A percentile compares a stretch with the other conserved stretches of the same genome.
phyloP scores from a whole-genome alignment of 92 coral and sea anemone genomes.

The Siderastrea radians region DNA sequence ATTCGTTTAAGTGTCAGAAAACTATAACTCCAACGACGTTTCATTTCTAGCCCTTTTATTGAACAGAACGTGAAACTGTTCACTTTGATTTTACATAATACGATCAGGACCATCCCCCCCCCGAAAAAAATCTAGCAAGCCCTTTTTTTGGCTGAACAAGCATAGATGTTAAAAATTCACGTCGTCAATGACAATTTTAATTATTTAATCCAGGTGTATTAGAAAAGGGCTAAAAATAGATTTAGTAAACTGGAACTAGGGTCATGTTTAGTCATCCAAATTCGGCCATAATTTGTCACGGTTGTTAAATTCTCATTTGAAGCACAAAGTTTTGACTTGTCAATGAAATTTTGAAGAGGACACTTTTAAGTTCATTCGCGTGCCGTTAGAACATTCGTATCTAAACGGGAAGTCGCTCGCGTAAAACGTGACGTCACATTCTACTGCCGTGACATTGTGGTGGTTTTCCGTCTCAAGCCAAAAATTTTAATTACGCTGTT shows the following conservation, averaged over 20 bases:
- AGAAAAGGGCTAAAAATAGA: not conserved
- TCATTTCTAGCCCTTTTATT: too few species aligned
- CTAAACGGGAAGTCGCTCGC: not conserved
- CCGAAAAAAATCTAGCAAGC: too few species aligned
- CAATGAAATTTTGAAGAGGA: not conserved
- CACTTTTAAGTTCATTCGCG: not conserved
- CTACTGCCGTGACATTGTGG: not conserved
- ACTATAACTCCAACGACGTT: too few species aligned
- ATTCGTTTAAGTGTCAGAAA: too few species aligned
- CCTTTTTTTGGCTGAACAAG: too few species aligned
- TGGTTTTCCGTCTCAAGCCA: not conserved
- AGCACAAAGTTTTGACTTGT: not conserved
- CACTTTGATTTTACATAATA: too few species aligned
- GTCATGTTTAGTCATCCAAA: not conserved
- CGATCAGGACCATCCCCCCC: too few species aligned
- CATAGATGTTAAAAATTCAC: too few species aligned
- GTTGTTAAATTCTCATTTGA: not conserved
- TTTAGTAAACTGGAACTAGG: not conserved
- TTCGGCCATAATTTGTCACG: not conserved
- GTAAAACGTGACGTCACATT: constrained; percentile 11
- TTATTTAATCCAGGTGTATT: not conserved
- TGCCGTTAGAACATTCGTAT: not conserved
- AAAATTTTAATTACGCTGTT: not conserved
- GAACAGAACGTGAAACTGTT: too few species aligned
- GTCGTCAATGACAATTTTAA: too few species aligned